Conservation (phyloP, 2,797 vertebrate species). For the Neoniphon sammara region DNA sequence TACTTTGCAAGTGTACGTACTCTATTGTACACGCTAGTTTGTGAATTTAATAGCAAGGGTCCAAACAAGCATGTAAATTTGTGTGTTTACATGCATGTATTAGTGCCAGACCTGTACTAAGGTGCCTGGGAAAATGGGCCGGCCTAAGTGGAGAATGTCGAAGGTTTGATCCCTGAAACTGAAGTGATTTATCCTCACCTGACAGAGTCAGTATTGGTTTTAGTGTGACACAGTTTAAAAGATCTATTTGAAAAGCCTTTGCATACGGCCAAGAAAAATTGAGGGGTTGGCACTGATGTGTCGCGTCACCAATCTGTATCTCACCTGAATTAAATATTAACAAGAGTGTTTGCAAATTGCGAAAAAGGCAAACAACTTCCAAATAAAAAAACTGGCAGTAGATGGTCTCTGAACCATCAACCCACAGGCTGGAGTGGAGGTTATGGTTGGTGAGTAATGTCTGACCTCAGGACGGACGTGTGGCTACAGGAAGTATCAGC, state of each 20-base stretch:
- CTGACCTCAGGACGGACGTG: conserved; percentile 60
- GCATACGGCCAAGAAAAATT: neutral
- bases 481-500: conserved; percentile 63
- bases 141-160: no score
- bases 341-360: conserved; percentile 8
- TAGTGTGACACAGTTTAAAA: neutral
- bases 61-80: neutral
- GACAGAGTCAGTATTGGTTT: neutral
- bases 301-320: conserved; percentile 26
- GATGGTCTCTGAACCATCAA: conserved; percentile 46
- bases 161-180: no score
- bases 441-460: conserved; percentile 52
- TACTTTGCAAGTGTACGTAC: no score
- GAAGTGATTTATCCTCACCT: no score
- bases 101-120: no score
- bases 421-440: neutral
- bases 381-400: conserved; percentile 19
- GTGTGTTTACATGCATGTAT: no score
- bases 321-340: conserved; percentile 31
- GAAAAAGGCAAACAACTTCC: conserved; percentile 29
- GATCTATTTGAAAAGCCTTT: conserved; percentile 5
- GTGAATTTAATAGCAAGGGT: neutral
- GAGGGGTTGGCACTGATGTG: neutral
- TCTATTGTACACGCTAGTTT: no score
- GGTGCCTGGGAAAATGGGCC: no score